These are phyloP conservation scores for Sebastes taczanowskii DNA, from an alignment of 2,797 vertebrate species.

Conservation along the genomic window DNA sequence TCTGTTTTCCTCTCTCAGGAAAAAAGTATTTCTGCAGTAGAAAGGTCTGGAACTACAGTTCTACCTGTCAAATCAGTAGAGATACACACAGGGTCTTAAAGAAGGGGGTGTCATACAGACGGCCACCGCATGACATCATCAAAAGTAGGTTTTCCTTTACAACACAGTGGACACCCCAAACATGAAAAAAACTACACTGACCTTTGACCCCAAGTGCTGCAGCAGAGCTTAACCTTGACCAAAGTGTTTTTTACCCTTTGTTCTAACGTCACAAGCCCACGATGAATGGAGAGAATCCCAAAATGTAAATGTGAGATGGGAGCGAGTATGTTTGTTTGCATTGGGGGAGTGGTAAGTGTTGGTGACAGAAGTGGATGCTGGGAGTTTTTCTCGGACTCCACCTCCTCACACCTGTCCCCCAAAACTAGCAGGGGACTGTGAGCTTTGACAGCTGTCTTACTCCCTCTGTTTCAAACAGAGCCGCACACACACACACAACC, in stretches of 20 bases:
- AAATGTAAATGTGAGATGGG: neutral
- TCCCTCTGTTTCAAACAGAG: constrained; percentile 37
- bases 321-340: neutral
- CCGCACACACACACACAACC: neutral
- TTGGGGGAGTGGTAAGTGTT: neutral
- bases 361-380: constrained; percentile 25
- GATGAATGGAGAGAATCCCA: neutral
- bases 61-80: neutral
- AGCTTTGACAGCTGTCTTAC: constrained; percentile 68
- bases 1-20: neutral
- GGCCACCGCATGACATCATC: neutral
- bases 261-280: neutral
- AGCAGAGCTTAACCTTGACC: neutral
- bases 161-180: neutral
- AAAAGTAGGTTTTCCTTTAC: neutral
- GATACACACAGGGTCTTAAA: neutral
- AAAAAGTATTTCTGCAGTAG: neutral
- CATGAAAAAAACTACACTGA: constrained; percentile 29
- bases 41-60: neutral
- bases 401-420: constrained; percentile 65
- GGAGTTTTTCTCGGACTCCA: constrained; percentile 27
- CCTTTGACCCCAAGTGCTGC: constrained; percentile 27
- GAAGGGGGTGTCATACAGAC: neutral
- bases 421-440: constrained; percentile 67
- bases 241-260: neutral